Evolutionary conservation across 2,797 vertebrate genomes (phyloP).

Genomic region (Alfaro cultratus): DNA sequence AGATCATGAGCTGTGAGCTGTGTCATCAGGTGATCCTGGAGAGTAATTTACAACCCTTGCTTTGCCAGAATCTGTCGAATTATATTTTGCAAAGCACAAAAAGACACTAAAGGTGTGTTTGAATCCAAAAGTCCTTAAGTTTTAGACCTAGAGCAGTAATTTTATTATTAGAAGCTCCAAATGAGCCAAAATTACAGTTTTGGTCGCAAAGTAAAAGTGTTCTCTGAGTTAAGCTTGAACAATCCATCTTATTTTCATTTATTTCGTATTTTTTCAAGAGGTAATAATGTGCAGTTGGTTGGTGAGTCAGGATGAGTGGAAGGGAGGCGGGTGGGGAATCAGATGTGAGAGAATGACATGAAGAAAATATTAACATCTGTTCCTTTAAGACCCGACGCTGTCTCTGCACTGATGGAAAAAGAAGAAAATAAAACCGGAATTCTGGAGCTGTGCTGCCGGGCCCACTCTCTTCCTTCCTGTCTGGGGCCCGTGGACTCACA

Average conservation of each 20-base stretch:
- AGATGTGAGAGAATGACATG: conserved; percentile 17
- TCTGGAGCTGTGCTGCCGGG: conserved; percentile 80
- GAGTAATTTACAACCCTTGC: conserved; percentile 32
- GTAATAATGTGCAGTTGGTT: conserved; percentile 18
- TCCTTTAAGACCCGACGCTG: conserved; percentile 68
- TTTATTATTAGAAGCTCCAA: conserved; percentile 65
- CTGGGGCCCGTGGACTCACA: conserved; percentile 71
- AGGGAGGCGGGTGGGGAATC: conserved; percentile 24
- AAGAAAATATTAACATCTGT: conserved; percentile 67
- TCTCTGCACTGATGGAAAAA: conserved; percentile 73
- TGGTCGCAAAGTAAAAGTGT: background rate
- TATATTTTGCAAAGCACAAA: conserved; percentile 31
- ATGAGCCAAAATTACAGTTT: conserved; percentile 32
- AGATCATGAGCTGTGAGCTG: conserved; percentile 42
- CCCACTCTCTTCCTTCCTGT: conserved; percentile 87
- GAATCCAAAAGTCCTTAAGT: conserved; percentile 43
- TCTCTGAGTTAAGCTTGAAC: conserved; percentile 20
- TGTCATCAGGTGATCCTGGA: conserved; percentile 34
- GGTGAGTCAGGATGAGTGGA: conserved; percentile 37
- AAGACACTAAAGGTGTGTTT: conserved; percentile 15
- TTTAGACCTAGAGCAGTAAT: conserved; percentile 38
- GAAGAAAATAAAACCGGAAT: conserved; percentile 78
- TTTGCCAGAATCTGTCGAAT: conserved; percentile 32
- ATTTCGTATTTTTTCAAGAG: background rate
- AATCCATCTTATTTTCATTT: conserved; percentile 26